A percentile compares a stretch with the other conserved stretches of the same genome.
Evolutionary conservation across 2,797 vertebrate species (phyloP).

Genomic region (Merluccius polli): DNA sequence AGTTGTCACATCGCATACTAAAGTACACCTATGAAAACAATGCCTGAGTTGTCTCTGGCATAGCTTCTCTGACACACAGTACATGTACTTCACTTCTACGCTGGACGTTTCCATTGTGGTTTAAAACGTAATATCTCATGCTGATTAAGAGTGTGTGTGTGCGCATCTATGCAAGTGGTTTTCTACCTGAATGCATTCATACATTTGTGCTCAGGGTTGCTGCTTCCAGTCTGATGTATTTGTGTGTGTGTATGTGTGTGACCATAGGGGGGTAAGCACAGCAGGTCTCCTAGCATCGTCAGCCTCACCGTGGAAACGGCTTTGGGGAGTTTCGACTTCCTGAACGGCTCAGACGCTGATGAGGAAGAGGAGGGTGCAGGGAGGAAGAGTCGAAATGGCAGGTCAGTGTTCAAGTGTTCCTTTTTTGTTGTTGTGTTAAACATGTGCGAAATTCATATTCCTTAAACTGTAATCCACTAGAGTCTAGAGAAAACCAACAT

Average conservation of each 20-base stretch:
- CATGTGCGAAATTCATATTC: not conserved
- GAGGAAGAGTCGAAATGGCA: slow-evolving; percentile 45
- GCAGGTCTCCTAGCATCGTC: slow-evolving; percentile 82
- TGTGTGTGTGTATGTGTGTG: slow-evolving; percentile 31
- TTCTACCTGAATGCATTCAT: not conserved
- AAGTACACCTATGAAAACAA: too few species aligned
- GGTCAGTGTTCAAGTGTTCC: slow-evolving; percentile 50
- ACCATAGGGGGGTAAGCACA: slow-evolving; percentile 77
- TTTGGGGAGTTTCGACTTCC: slow-evolving; percentile 94
- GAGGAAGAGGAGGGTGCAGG: slow-evolving; percentile 68
- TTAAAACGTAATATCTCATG: not conserved
- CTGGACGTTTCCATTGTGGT: not conserved
- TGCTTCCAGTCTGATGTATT: slow-evolving; percentile 4
- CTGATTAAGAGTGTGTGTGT: not conserved
- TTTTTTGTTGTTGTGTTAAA: not conserved
- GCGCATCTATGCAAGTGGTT: not conserved
- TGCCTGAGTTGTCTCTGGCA: too few species aligned
- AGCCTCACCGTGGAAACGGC: slow-evolving; percentile 92
- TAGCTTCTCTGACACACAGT: too few species aligned
- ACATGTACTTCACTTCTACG: too few species aligned
- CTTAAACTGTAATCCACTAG: not conserved
- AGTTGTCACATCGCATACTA: too few species aligned
- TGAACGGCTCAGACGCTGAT: slow-evolving; percentile 83
- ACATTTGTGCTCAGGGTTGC: not conserved
- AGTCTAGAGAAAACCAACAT: not conserved